A percentile compares a stretch with the other conserved stretches of the same genome.
Conservation (phyloP, 2,797 vertebrate genomes). For the Carcharodon carcharias region DNA sequence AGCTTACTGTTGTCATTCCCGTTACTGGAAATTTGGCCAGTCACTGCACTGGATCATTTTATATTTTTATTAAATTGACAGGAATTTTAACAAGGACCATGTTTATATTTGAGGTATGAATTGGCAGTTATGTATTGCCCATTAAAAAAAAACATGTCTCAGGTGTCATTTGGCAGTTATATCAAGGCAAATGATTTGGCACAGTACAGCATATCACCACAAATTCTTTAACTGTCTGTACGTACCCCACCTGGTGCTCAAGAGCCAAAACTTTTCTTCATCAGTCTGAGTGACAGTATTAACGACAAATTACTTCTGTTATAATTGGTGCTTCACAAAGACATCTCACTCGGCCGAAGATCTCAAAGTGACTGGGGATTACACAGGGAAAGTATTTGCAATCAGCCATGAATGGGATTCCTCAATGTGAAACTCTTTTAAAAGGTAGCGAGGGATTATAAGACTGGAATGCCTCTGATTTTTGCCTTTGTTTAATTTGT, state of each 20-base stretch:
- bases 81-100: conserved; percentile 4
- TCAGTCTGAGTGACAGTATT: background rate
- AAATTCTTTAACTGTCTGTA: background rate
- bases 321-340: background rate
- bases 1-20: background rate
- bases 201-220: background rate
- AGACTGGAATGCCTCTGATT: background rate
- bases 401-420: background rate
- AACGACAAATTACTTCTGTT: background rate
- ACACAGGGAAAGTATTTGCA: background rate
- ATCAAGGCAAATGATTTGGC: background rate
- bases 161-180: background rate
- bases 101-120: conserved; percentile 7
- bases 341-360: no score
- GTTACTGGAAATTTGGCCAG: background rate
- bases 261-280: background rate
- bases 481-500: background rate
- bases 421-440: background rate
- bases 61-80: background rate
- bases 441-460: background rate
- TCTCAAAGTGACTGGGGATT: background rate
- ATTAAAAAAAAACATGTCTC: background rate
- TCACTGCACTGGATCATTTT: background rate
- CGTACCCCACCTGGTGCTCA: background rate
- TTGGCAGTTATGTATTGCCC: background rate